phyloP scores from a whole-genome alignment of 35 echinoderm and acorn worm species.

The Stichopus chloronotus region DNA sequence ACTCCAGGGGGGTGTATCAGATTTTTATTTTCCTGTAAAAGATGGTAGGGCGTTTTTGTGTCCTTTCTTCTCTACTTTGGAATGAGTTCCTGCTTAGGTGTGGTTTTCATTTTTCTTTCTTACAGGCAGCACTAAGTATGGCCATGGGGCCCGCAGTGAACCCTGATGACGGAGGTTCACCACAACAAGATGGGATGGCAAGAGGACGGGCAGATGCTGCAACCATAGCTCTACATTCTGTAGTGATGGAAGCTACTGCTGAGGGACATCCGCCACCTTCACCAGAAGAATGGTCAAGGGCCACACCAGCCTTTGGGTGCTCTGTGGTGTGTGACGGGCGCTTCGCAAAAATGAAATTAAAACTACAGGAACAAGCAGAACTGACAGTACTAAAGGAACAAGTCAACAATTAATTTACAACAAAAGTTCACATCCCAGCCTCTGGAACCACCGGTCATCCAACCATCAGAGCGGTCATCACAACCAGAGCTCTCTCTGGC shows the following conservation, averaged over 20 bases:
- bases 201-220: not conserved
- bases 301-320: not conserved
- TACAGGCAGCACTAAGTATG: not conserved
- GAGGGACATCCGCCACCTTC: not conserved
- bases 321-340: not conserved
- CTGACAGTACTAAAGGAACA: not conserved
- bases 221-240: not conserved
- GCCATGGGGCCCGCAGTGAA: not conserved
- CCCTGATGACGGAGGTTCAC: not conserved
- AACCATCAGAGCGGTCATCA: no score
- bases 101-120: no score
- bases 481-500: not conserved
- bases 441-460: not conserved
- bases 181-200: not conserved
- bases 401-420: not conserved
- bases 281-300: constrained; percentile 13
- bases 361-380: not conserved
- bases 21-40: no score
- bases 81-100: no score
- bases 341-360: not conserved
- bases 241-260: not conserved
- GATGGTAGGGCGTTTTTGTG: no score
- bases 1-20: no score
- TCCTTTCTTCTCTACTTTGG: no score
- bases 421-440: not conserved